Evolutionary conservation across 2,113 vertebrate genomes (phyloP).

Genomic region (Spilogale gracilis): DNA sequence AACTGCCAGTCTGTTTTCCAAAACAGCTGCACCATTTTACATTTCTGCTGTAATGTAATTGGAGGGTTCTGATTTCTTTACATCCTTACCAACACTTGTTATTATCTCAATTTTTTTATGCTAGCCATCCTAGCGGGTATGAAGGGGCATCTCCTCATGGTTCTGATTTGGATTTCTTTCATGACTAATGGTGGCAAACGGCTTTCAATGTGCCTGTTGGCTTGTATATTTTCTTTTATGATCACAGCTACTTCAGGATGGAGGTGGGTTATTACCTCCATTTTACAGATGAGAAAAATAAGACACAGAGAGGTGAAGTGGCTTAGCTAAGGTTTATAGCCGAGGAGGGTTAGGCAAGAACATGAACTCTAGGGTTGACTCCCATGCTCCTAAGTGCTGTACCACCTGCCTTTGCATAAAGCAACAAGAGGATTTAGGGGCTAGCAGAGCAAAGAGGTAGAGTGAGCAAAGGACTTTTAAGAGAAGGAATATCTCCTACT

Average conservation of each 20-base stretch:
- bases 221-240: not conserved
- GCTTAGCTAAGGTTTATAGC: not conserved
- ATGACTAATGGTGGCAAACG: not conserved
- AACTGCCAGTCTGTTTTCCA: not conserved
- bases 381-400: not conserved
- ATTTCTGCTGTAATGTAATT: not conserved
- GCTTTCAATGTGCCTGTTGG: not conserved
- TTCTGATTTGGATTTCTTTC: not conserved
- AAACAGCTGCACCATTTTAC: not conserved
- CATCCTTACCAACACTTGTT: not conserved
- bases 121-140: no score
- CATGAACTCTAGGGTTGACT: no score
- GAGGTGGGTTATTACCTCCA: not conserved
- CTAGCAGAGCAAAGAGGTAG: not conserved
- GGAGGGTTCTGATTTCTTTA: not conserved
- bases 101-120: not conserved
- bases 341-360: not conserved
- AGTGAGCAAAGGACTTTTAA: not conserved
- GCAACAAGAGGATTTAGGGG: not conserved
- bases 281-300: not conserved
- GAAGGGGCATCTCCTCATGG: not conserved
- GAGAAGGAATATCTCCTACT: not conserved
- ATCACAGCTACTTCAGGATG: not conserved
- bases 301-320: not conserved
- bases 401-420: not conserved